Evolutionary conservation across 2,888 invertebrate species (phyloP), one percentile per base, ranked within the genome.

Genomic region (Aplocera efformata): DNA sequence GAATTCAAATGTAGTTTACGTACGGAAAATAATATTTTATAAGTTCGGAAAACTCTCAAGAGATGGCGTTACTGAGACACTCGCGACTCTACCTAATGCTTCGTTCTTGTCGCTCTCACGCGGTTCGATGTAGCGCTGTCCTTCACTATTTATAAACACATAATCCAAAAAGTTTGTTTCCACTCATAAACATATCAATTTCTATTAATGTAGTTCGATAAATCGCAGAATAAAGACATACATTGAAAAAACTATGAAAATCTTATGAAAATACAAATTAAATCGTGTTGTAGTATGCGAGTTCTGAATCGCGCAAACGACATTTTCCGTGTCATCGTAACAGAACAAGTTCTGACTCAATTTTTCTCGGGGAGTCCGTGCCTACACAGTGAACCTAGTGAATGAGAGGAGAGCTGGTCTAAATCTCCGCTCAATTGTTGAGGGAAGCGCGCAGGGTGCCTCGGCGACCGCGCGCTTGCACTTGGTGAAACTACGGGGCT

Each of bases 31-130:
- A n/a, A n/a, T n/a, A n/a, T n/a, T n/a, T n/a, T n/a, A n/a, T n/a
- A n/a, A n/a, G n/a, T n/a, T n/a, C n/a, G n/a, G n/a, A n/a, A n/a
- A n/a, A n/a, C n/a, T 24, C 10, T n/a, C 17, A 41, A 31, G 1
- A 42, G 41, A 42, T 42, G 41, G 35, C 31, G 35, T 17, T 35
- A 35, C 27, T 23, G 31, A 32, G 10, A 7, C 21, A 10, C 5
- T 23, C 17, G 3, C 3, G 17, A 30, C 11, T 21, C 10, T 10
- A 7, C n/a, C n/a, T 8, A 17, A 31, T 31, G 27, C 27, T 22
- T 20, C 32, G 27, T 1, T 27, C 8, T 42, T 42, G 8, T 42
- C 27, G 13, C 35, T 23, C 41, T 27, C 26, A 8, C 6, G 8
- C 11, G 7, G 10, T 7, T 3, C 3, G 7, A n/a, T 1, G 35